These are phyloP conservation scores for Zygothrica quintamaculata DNA, from an alignment of 2,888 invertebrate species.

Conservation along the genomic window DNA sequence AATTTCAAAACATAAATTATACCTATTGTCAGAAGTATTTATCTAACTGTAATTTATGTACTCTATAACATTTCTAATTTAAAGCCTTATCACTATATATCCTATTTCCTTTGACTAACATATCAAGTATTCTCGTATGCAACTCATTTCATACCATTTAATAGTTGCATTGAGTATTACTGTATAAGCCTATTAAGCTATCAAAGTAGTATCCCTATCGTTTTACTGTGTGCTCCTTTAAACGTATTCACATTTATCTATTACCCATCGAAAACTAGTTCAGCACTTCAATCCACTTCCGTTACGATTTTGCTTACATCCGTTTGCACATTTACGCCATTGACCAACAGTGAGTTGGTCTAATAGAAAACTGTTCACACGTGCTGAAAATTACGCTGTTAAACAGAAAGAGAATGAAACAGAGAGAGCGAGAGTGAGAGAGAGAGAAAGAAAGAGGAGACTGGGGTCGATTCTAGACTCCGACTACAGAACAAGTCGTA, in stretches of 20 bases:
- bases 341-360: conserved; percentile 42
- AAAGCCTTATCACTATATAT: too few relatives aligned
- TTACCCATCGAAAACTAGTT: conserved; percentile 31
- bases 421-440: conserved; percentile 3
- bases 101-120: too few relatives aligned
- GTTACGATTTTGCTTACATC: conserved; percentile 51
- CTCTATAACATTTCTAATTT: too few relatives aligned
- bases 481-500: conserved; percentile 5
- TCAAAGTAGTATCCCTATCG: conserved; percentile 17
- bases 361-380: conserved; percentile 72
- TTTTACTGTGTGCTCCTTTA: neutral
- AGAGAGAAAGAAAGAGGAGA: neutral
- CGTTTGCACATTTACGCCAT: conserved; percentile 56
- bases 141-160: too few relatives aligned
- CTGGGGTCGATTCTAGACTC: too few relatives aligned
- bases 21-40: neutral
- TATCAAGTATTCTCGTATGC: too few relatives aligned
- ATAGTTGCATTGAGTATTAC: too few relatives aligned
- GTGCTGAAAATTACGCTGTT: conserved; percentile 65
- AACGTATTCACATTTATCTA: conserved; percentile 29
- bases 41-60: too few relatives aligned
- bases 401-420: conserved; percentile 16
- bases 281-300: conserved; percentile 56
- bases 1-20: neutral
- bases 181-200: conserved; percentile 27